phyloP scores from a whole-genome alignment of 2,888 invertebrate species.

The Caenorhabditis angaria region DNA sequence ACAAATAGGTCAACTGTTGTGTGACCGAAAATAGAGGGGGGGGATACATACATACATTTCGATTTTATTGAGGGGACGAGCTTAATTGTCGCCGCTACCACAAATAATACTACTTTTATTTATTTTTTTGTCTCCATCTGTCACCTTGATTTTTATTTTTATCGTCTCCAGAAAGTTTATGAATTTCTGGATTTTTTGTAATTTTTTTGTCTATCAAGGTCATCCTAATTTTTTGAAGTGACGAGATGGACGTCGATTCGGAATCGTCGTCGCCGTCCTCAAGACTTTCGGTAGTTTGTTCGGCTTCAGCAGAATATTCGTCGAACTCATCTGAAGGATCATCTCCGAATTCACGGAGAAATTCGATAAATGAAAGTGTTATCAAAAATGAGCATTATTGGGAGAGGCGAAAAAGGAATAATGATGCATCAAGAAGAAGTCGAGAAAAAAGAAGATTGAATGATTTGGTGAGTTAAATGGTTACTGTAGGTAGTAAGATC shows the following conservation, averaged over 20 bases:
- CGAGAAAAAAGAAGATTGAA: constrained; percentile 83
- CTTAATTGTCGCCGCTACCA: background rate
- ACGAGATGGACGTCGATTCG: constrained; percentile 54
- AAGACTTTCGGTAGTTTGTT: constrained; percentile 59
- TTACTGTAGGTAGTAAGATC: no score
- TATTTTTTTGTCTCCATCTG: no score
- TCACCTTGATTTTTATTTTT: constrained; percentile 1
- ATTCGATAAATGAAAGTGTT: constrained; percentile 50
- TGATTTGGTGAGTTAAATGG: constrained; percentile 83
- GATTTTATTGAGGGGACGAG: constrained; percentile 4
- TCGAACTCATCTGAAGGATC: constrained; percentile 60
- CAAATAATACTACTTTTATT: background rate
- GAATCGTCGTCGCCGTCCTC: constrained; percentile 50
- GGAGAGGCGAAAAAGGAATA: constrained; percentile 77
- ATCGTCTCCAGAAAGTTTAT: background rate
- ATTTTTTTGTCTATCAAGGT: background rate
- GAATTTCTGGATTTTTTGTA: constrained; percentile 2
- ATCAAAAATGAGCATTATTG: constrained; percentile 73
- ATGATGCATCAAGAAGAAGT: constrained; percentile 52
- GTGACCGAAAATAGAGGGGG: no score
- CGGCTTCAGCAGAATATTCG: constrained; percentile 53
- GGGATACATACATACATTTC: background rate
- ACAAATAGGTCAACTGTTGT: constrained; percentile 4
- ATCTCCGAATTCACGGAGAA: constrained; percentile 54
- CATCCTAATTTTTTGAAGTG: background rate